Conservation (phyloP, 2,888 invertebrate species). For the Sinohyriopsis cumingii region DNA sequence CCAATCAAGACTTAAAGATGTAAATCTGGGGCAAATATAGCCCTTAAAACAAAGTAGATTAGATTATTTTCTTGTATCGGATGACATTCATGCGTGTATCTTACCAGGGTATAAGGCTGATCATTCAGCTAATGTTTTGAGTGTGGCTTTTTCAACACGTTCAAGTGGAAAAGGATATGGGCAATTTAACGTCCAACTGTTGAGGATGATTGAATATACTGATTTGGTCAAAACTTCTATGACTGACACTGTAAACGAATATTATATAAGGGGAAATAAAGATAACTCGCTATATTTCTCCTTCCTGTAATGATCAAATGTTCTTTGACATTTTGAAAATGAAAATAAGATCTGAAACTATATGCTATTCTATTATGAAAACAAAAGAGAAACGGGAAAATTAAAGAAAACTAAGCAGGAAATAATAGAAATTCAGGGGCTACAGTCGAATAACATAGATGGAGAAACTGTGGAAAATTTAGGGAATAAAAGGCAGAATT, state of each 20-base stretch:
- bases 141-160: not conserved
- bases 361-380: too few relatives aligned
- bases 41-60: slow-evolving; percentile 6
- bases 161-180: slow-evolving; percentile 4
- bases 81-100: slow-evolving; percentile 4
- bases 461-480: too few relatives aligned
- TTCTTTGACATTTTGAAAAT: not conserved
- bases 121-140: slow-evolving; percentile 10
- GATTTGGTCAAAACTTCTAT: too few relatives aligned
- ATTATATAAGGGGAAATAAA: too few relatives aligned
- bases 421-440: too few relatives aligned
- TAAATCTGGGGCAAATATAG: not conserved
- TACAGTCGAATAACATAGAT: too few relatives aligned
- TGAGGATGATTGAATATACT: not conserved
- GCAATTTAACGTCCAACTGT: slow-evolving; percentile 4
- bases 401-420: not conserved
- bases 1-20: too few relatives aligned
- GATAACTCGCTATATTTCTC: too few relatives aligned
- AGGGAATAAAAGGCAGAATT: too few relatives aligned
- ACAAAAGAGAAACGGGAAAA: not conserved
- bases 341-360: too few relatives aligned
- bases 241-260: too few relatives aligned
- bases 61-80: slow-evolving; percentile 10
- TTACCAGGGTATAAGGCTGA: slow-evolving; percentile 14
- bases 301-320: too few relatives aligned